Percentiles rank a stretch among this genome's conserved stretches.
phyloP scores from a whole-genome alignment of 2,888 invertebrate genomes.

The Suillia variegata region DNA sequence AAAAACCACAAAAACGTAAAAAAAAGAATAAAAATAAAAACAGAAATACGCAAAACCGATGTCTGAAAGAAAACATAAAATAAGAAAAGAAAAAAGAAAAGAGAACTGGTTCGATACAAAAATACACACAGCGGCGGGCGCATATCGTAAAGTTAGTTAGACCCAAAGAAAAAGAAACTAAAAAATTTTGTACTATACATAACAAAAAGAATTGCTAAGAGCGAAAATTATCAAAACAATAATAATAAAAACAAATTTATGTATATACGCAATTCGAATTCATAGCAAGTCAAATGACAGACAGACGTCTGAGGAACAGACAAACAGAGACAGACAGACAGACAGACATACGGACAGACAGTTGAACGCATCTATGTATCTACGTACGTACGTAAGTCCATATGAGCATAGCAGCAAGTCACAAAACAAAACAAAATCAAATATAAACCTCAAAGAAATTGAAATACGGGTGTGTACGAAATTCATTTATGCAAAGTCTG shows the following conservation, averaged over 20 bases:
- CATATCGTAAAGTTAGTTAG: background rate
- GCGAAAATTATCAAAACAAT: background rate
- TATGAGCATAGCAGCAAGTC: no score
- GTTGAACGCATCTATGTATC: background rate
- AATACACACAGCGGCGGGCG: no score
- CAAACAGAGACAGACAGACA: background rate
- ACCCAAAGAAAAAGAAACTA: background rate
- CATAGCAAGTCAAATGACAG: background rate
- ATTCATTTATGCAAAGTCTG: background rate
- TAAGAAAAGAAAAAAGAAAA: background rate
- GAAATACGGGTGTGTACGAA: background rate
- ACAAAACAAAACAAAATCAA: no score
- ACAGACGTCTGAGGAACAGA: background rate
- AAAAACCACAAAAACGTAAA: background rate
- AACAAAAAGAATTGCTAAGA: background rate
- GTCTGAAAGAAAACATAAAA: background rate
- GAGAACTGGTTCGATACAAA: conserved; percentile 1
- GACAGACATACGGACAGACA: background rate
- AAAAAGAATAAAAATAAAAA: background rate
- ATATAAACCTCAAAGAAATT: no score
- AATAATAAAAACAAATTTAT: background rate
- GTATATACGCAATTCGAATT: no score
- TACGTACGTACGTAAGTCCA: background rate
- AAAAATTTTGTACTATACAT: background rate
- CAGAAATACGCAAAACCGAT: background rate